phyloP scores from a whole-genome alignment of 2,888 invertebrate genomes.

The Spisula subtruncata region DNA sequence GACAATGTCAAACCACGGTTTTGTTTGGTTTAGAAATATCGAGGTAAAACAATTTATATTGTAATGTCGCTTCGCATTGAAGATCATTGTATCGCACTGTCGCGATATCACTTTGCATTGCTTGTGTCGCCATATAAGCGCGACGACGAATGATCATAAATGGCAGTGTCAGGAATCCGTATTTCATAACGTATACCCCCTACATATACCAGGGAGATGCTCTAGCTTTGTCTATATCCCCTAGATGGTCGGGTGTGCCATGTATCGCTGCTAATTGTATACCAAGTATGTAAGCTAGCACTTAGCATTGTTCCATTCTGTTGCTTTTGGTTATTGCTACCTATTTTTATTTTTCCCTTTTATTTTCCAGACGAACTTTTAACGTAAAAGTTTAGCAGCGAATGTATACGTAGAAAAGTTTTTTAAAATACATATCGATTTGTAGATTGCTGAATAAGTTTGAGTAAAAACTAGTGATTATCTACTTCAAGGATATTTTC shows the following conservation, averaged over 20 bases:
- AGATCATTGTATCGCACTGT: no score
- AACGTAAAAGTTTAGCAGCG: not conserved
- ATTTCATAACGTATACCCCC: no score
- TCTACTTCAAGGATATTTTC: not conserved
- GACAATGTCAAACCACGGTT: no score
- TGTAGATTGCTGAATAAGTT: not conserved
- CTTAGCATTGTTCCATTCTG: not conserved
- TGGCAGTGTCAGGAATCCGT: no score
- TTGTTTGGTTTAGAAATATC: no score
- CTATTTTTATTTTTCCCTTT: not conserved
- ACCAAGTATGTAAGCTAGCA: not conserved
- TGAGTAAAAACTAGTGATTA: not conserved
- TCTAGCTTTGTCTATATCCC: not conserved
- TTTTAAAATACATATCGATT: no score
- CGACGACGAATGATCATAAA: no score
- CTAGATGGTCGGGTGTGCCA: not conserved
- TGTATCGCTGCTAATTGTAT: not conserved
- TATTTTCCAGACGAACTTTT: slow-evolving; percentile 1
- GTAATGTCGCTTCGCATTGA: no score
- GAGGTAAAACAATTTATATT: no score
- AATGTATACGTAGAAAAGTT: not conserved
- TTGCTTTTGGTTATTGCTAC: slow-evolving; percentile 6
- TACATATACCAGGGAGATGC: not conserved
- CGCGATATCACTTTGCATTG: no score
- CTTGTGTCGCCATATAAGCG: no score